Base-by-base conservation (phyloP, 2,113 vertebrate species). In the Ramphastos sulfuratus region DNA sequence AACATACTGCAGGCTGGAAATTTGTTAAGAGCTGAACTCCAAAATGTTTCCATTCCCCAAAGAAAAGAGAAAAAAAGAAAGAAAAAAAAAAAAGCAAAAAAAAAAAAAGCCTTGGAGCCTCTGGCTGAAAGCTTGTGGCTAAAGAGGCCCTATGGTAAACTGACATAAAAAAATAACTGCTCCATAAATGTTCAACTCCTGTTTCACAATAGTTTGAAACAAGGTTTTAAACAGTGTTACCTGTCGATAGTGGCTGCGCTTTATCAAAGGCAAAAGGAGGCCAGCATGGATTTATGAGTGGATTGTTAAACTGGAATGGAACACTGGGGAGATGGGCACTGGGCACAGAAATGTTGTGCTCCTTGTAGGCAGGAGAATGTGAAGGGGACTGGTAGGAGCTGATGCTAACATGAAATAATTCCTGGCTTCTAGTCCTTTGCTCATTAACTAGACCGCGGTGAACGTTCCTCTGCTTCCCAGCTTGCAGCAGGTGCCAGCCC, bases 1-100 rank as follows among this genome's bases (percentile, higher is more conserved):
- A 96, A 67, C 95, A 94, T 92, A 89, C 85, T 84, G 77, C 78
- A 74, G 69, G 84, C 95, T 96, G 96, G 94, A 96, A 91, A 94
- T 96, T 89, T 95, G 90, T 95, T 86, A 87, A 93, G 82, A 95
- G 63, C 71, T 90, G 55, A 87, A 85, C 82, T 95, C 72, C 69
- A 28, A 85, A 95, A 94, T 94, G 72, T 94, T 96, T 95, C 94
- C 92, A 91, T 86, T 91, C 90, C 46, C 72, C 37, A 39, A 39
- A 39, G 37, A 4, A 39, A 39, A 37, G 9, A 37, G 9, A 37
- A 37, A 37, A 37, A 42, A 42, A 44, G 15, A 16, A 44, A 44
- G 6, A 44, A 16, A 44, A 5, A 44, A 44, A 15, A 44, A 44
- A 44, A 44, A 44, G 5, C 5, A 44, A 44, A 16, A 44, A 6